phyloP scores from a whole-genome alignment of 2,797 vertebrate species.

The Chiroxiphia lanceolata region DNA sequence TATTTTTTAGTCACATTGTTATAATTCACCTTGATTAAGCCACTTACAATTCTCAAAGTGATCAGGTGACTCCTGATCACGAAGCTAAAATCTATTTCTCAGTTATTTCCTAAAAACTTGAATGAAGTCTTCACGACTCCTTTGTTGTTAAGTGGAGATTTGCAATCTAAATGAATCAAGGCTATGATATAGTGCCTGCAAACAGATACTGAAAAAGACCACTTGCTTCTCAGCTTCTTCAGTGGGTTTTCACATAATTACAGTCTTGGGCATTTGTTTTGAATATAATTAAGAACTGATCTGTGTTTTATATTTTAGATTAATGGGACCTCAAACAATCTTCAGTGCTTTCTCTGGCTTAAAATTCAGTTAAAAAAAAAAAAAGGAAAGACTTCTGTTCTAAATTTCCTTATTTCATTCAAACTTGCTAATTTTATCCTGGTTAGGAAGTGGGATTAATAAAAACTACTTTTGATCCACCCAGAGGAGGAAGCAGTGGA shows the following conservation, averaged over 20 bases:
- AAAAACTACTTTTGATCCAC: slow-evolving; percentile 59
- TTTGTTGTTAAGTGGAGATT: background rate
- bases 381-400: background rate
- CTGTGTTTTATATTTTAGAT: background rate
- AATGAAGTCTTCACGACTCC: background rate
- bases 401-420: slow-evolving; percentile 35
- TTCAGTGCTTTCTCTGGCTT: background rate
- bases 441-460: slow-evolving; percentile 52
- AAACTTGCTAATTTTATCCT: slow-evolving; percentile 45
- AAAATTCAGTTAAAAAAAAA: background rate
- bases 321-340: background rate
- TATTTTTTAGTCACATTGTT: background rate
- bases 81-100: background rate
- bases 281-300: background rate
- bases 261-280: background rate
- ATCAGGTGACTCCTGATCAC: background rate
- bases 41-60: background rate
- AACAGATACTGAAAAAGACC: background rate
- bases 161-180: background rate
- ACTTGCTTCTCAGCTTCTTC: background rate
- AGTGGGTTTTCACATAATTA: background rate
- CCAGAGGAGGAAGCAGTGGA: slow-evolving; percentile 50
- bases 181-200: background rate
- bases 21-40: background rate
- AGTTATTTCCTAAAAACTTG: background rate